phyloP scores from a whole-genome alignment of 30 jellyfish, hydroid and myxozoan genomes.

The Cassiopea xamachana region DNA sequence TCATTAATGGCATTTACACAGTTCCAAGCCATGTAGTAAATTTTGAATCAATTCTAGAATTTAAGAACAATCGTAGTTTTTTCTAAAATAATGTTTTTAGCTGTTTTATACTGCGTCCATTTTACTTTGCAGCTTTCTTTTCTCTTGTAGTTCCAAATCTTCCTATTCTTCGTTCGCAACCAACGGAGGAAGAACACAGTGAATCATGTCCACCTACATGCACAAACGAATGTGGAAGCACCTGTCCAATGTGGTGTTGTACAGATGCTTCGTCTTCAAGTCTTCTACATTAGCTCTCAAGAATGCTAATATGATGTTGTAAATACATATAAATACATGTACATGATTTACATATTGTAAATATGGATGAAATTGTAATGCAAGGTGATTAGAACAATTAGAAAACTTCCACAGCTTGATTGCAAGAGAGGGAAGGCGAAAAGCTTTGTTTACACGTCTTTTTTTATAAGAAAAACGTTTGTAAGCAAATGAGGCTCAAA shows the following conservation, averaged over 20 bases:
- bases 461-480: too few relatives aligned
- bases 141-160: constrained; percentile 39
- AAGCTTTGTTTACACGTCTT: background rate
- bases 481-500: too few relatives aligned
- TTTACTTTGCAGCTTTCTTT: background rate
- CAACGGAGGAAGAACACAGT: constrained; percentile 11
- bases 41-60: too few relatives aligned
- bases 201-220: constrained; percentile 45
- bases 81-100: too few relatives aligned
- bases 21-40: too few relatives aligned
- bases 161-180: constrained; percentile 19
- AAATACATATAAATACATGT: background rate
- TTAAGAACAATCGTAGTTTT: too few relatives aligned
- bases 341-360: background rate
- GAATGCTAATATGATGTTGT: background rate
- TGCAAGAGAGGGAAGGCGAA: background rate
- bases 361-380: background rate
- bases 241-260: constrained; percentile 72
- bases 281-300: constrained; percentile 33
- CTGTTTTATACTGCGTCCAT: too few relatives aligned
- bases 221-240: constrained; percentile 46
- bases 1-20: too few relatives aligned
- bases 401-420: background rate
- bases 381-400: background rate
- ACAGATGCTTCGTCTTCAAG: constrained; percentile 72